Evolutionary conservation across 2,797 vertebrate genomes (phyloP), one percentile per base, ranked within the genome.

Genomic region (Poeciliopsis infans): DNA sequence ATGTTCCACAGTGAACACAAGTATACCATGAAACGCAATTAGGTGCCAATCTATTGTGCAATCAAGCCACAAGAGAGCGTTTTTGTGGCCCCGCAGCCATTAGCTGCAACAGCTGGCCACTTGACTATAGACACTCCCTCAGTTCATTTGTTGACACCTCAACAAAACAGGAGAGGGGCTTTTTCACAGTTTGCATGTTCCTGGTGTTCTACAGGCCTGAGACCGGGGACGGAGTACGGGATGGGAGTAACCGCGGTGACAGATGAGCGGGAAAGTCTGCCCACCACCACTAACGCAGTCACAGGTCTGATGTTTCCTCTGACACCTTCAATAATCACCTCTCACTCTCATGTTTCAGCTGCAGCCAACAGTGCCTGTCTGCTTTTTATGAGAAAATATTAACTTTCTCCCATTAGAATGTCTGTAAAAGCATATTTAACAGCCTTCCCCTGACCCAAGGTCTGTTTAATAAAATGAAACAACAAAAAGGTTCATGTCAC

Each of bases 161-260:
- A 31, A 87, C 39, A 71, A 77, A 80, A 86, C 76, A 85, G 78
- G 72, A 91, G 74, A 25, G 33, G 75, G 80, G 78, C 75, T 81
- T 85, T 90, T 55, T 80, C 61, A 25, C 25, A 69, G 68, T 74
- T 78, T 84, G 83, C 25, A 53, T 79, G 69, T 78, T 61, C 18
- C 39, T 47, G 0, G 0, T 57, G 49, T 83, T 74, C 12, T 71
- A 45, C 68, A 99, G 98, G 96, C 88, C 93, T 99, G 88, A 97
- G 94, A 79, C 98, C 98, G 0, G 97, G 97, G 70, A 98, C 97
- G 0, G 98, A 99, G 87, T 99, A 99, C 1, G 98, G 98, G n/a
- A 97, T 99, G 94, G 98, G 98, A 18, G 97, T 99, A 87, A 99
- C 98, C 0, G 97, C 98, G 0, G 96, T 99, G 84, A 98, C 97